Evolutionary conservation across 2,888 invertebrate genomes (phyloP), one percentile per base, ranked within the genome.

Genomic region (Volucella inflata): DNA sequence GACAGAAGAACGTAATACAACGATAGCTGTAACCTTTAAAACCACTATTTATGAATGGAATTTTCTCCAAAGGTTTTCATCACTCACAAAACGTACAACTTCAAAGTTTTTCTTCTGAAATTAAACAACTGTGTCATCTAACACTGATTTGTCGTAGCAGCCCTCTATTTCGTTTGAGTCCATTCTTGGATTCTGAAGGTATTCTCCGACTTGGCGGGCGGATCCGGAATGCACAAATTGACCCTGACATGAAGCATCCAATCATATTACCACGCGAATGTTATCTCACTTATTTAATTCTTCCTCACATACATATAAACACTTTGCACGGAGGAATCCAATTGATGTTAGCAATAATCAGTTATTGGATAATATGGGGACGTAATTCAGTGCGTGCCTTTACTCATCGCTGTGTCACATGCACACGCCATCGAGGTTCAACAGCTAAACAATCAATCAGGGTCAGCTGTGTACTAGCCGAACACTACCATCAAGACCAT

Each of bases 121-220:
- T 72, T n/a, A 60, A 60, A 36, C 38, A 72, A 17, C 60, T 72
- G n/a, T 72, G 46, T 60, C 46, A 11, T 40, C 14, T 50, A 21
- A 30, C 48, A 59, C 38, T 59, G 30, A 44, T 71, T 48, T 36
- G 44, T 0, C 59, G 59, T 14, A 51, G 16, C 8, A 74, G 62
- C 30, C 30, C 72, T 9, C 30, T 64, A 36, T 62, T 16, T 57
- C 44, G 44, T 17, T 48, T 40, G 4, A 51, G 60, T 17, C 87
- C 83, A 17, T 83, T 87, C 57, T n/a, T 83, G 10, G 80, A 83
- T 36, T 16, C 50, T 6, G 40, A 64, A 0, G 50, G 57, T 10
- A 51, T 81, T 53, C 44, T 81, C 11, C 14, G 21, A 21, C 21
- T 21, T 21, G 21, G 21, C 21, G 21, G 2, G 21, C 21, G 21